These are phyloP conservation scores for Jaculus jaculus DNA, from an alignment of 2,113 vertebrate genomes.

Conservation along the genomic window DNA sequence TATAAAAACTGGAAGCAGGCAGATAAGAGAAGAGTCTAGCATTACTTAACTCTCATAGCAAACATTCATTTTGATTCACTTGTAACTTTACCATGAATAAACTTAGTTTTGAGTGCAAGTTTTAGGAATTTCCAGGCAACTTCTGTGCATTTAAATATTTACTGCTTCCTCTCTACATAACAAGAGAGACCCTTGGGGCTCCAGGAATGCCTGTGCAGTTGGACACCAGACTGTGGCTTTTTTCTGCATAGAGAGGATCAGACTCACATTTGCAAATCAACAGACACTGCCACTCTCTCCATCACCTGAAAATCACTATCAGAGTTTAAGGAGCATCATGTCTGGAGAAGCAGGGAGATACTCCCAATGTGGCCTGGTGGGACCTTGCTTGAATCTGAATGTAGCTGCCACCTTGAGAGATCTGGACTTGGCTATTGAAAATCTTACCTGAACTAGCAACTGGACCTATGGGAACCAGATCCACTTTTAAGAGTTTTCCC, in stretches of 20 bases:
- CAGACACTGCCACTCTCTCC: background rate
- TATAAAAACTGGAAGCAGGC: background rate
- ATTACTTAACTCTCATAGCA: background rate
- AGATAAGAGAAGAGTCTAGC: background rate
- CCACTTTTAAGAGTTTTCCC: background rate
- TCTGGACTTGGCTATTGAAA: background rate
- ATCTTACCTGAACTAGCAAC: too few relatives aligned
- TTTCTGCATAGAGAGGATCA: background rate
- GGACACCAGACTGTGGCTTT: background rate
- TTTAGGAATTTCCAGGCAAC: slow-evolving; percentile 53
- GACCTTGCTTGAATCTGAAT: too few relatives aligned
- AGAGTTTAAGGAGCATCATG: background rate
- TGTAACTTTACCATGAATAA: slow-evolving; percentile 66
- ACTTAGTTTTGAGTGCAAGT: slow-evolving; percentile 50
- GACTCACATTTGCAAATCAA: background rate
- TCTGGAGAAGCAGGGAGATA: background rate
- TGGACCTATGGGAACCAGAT: too few relatives aligned
- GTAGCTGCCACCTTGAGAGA: background rate
- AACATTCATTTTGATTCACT: slow-evolving; percentile 45
- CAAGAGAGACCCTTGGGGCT: background rate
- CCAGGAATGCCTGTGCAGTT: background rate
- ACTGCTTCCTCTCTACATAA: slow-evolving; percentile 40
- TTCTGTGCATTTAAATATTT: slow-evolving; percentile 44
- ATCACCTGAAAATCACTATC: background rate
- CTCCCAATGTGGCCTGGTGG: rapidly evolving